phyloP scores from a whole-genome alignment of 2,888 invertebrate genomes.

The Tiphia femorata region DNA sequence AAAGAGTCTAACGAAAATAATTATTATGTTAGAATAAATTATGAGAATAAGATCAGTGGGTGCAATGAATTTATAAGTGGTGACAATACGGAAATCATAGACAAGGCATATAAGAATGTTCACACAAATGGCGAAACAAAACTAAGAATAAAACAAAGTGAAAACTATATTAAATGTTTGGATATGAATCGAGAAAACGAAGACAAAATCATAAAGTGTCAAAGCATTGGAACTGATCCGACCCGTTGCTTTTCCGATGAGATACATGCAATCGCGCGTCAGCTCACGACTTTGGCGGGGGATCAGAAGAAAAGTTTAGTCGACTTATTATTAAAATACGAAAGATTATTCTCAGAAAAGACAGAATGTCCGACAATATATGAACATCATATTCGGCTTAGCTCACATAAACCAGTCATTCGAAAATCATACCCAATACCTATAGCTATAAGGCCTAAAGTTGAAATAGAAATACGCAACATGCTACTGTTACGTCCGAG shows the following conservation, averaged over 20 bases:
- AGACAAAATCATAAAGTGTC: too few species aligned
- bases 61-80: too few species aligned
- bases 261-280: background rate
- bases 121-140: too few species aligned
- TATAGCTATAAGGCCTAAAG: conserved; percentile 35
- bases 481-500: conserved; percentile 46
- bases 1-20: too few species aligned
- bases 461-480: conserved; percentile 40
- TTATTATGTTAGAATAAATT: too few species aligned
- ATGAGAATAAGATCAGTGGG: too few species aligned
- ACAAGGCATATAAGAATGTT: too few species aligned
- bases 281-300: background rate
- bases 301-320: background rate
- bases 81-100: too few species aligned
- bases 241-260: background rate
- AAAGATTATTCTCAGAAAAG: background rate
- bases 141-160: too few species aligned
- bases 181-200: too few species aligned
- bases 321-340: background rate
- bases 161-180: too few species aligned
- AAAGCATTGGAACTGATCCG: background rate
- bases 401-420: conserved; percentile 33
- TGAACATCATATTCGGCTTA: background rate
- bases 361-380: background rate
- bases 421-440: conserved; percentile 50